These are phyloP conservation scores for Phyllotis vaccarum DNA, from an alignment of 2,797 vertebrate species.

Conservation along the genomic window DNA sequence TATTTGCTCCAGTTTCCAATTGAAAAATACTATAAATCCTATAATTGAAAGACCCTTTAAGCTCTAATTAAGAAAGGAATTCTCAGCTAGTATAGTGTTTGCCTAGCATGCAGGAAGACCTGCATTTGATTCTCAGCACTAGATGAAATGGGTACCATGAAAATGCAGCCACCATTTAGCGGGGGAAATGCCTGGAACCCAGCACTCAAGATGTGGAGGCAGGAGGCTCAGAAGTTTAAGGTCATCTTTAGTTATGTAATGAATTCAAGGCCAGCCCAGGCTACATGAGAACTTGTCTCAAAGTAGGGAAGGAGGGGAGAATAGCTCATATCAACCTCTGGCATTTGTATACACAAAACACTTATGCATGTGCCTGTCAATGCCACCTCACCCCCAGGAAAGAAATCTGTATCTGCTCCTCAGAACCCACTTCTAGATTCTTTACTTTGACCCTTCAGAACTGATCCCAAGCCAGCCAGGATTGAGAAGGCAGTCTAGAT, in stretches of 20 bases:
- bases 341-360: not conserved
- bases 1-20: constrained; percentile 41
- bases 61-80: not conserved
- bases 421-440: not conserved
- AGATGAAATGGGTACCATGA: not conserved
- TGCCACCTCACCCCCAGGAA: not conserved
- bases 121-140: not conserved
- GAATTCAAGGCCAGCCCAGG: not conserved
- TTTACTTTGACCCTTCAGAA: constrained; percentile 7
- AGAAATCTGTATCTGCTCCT: not conserved
- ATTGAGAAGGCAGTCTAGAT: not conserved
- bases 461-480: not conserved
- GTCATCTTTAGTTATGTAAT: not conserved
- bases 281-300: not conserved
- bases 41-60: not conserved
- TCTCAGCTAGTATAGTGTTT: not conserved
- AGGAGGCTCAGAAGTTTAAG: not conserved
- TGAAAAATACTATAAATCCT: not conserved
- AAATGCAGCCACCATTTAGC: not conserved
- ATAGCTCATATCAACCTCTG: not conserved
- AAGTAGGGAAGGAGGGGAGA: not conserved
- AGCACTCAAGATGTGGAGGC: not conserved
- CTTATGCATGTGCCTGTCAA: not conserved
- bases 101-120: not conserved
- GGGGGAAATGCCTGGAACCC: not conserved